phyloP scores from a whole-genome alignment of 1,140 invertebrate species.

The Leptonema lineaticorne region DNA sequence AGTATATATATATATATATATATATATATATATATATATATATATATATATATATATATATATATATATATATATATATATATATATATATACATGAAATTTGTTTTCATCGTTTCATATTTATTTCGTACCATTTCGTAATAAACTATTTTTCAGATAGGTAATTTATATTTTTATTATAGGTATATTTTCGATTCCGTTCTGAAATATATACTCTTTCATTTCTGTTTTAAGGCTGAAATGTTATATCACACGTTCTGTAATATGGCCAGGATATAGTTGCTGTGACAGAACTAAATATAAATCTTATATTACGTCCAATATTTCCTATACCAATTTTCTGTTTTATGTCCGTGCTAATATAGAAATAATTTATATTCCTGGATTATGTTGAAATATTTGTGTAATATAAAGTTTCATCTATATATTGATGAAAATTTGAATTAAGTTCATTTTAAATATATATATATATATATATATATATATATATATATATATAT shows the following conservation, averaged over 20 bases:
- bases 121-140: not conserved
- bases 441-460: not conserved
- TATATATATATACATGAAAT: not conserved
- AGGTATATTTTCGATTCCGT: too few species aligned
- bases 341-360: conserved; percentile 2
- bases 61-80: too few species aligned
- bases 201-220: too few species aligned
- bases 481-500: not conserved
- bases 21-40: too few species aligned
- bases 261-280: too few species aligned
- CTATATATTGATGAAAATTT: not conserved
- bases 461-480: not conserved
- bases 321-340: not conserved
- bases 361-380: conserved; percentile 17
- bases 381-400: not conserved
- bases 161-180: too few species aligned
- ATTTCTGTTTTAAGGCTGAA: too few species aligned
- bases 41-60: too few species aligned
- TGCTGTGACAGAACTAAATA: too few species aligned
- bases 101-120: not conserved
- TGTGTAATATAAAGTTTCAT: not conserved
- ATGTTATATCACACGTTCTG: too few species aligned
- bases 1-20: too few species aligned
- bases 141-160: too few species aligned
- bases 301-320: not conserved